A percentile compares a stretch with the other conserved stretches of the same genome.
These are phyloP conservation scores for Notolabrus celidotus DNA, from an alignment of 2,797 vertebrate species.

Conservation along the genomic window DNA sequence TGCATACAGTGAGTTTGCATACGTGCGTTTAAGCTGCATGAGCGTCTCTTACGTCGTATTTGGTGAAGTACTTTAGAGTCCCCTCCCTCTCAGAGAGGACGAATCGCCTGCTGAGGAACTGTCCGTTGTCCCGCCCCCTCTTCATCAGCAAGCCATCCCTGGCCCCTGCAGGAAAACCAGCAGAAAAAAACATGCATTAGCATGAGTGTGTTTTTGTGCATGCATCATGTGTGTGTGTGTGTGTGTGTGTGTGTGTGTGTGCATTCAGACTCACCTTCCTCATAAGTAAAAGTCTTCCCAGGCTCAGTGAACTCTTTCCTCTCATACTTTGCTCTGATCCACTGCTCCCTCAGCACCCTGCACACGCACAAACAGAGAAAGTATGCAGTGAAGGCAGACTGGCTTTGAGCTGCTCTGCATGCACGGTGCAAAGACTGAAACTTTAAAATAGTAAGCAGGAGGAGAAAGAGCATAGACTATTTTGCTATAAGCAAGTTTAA, in stretches of 20 bases:
- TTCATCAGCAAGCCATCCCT: slow-evolving; percentile 91
- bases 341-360: slow-evolving; percentile 92
- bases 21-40: background rate
- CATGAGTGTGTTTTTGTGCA: background rate
- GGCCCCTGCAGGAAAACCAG: slow-evolving; percentile 74
- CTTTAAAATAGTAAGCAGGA: background rate
- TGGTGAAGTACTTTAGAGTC: slow-evolving; percentile 91
- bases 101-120: slow-evolving; percentile 90
- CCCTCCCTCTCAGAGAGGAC: slow-evolving; percentile 90
- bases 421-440: background rate
- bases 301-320: slow-evolving; percentile 87
- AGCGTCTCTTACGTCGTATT: slow-evolving; percentile 87
- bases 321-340: slow-evolving; percentile 93
- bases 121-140: slow-evolving; percentile 90
- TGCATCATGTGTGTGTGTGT: background rate
- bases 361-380: slow-evolving; percentile 30
- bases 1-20: background rate
- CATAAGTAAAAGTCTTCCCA: slow-evolving; percentile 76
- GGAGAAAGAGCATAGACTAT: background rate
- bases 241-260: background rate
- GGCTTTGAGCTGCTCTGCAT: background rate
- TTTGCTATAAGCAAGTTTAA: no score
- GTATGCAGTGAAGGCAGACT: background rate
- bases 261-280: slow-evolving; percentile 79
- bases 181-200: slow-evolving; percentile 10